Conservation (phyloP, 1,140 invertebrate species). For the Xylocopa sonorina region DNA sequence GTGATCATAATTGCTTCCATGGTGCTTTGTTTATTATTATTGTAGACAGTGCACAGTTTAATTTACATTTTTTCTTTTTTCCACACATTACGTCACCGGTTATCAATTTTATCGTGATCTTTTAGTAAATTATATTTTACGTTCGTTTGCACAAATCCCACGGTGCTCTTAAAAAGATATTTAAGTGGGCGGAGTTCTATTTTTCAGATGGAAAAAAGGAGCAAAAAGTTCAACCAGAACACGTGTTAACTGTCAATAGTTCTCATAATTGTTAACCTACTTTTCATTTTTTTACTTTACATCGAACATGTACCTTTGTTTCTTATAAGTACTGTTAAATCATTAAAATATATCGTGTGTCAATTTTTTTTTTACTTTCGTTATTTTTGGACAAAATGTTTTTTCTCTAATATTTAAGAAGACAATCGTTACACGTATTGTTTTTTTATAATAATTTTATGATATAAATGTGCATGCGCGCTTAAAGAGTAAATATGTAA, state of each 20-base stretch:
- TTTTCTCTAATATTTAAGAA: not conserved
- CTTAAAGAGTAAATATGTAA: too few relatives aligned
- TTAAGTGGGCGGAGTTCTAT: slow-evolving; percentile 15
- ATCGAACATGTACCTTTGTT: not conserved
- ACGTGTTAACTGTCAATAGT: slow-evolving; percentile 14
- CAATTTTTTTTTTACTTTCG: not conserved
- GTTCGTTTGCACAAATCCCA: not conserved
- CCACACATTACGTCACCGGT: not conserved
- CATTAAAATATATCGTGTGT: not conserved
- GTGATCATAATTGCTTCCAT: slow-evolving; percentile 5
- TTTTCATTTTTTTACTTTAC: not conserved
- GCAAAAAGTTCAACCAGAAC: not conserved
- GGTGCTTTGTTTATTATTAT: slow-evolving; percentile 59
- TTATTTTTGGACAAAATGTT: not conserved
- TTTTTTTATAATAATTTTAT: not conserved
- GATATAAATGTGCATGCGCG: slow-evolving; percentile 1
- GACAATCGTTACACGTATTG: not conserved
- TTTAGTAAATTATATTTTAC: not conserved
- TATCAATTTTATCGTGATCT: not conserved
- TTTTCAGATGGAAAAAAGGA: slow-evolving; percentile 14
- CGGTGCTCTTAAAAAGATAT: not conserved
- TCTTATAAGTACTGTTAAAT: not conserved
- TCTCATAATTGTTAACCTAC: not conserved
- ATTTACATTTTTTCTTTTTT: not conserved
- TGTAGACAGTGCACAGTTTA: not conserved